Conservation (phyloP, 2,888 invertebrate genomes). For the Koerneria pararmatus region DNA sequence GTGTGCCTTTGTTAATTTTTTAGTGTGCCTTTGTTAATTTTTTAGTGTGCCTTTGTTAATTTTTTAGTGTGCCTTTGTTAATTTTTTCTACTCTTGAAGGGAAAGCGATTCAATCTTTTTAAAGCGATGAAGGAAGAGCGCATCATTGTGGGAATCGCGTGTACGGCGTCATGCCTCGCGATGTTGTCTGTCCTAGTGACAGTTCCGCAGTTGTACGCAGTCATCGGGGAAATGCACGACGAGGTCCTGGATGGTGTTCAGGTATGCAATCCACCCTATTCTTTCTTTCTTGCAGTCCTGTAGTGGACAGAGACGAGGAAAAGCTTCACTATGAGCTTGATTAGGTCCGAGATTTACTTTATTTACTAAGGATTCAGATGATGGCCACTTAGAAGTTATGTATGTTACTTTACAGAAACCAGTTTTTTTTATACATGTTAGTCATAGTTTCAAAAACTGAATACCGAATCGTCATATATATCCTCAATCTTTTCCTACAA, state of each 20-base stretch:
- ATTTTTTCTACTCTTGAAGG: too few relatives aligned
- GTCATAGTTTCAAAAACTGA: too few relatives aligned
- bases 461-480: neutral
- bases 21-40: too few relatives aligned
- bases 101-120: too few relatives aligned
- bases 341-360: too few relatives aligned
- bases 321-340: neutral
- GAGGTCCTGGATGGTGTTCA: slow-evolving; percentile 30
- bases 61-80: too few relatives aligned
- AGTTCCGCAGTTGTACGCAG: slow-evolving; percentile 50
- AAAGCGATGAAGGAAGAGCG: slow-evolving; percentile 23
- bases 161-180: slow-evolving; percentile 12
- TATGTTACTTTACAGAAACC: too few relatives aligned
- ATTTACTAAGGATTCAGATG: too few relatives aligned
- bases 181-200: slow-evolving; percentile 47
- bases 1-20: too few relatives aligned
- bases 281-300: neutral
- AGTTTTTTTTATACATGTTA: too few relatives aligned
- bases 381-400: too few relatives aligned
- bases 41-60: too few relatives aligned
- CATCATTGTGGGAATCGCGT: slow-evolving; percentile 17
- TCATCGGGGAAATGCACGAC: slow-evolving; percentile 48
- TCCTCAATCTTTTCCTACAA: neutral
- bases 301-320: neutral
- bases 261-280: slow-evolving; percentile 13